Evolutionary conservation across 2,888 invertebrate species (phyloP), one percentile per base, ranked within the genome.

Genomic region (Synergus japonicus): DNA sequence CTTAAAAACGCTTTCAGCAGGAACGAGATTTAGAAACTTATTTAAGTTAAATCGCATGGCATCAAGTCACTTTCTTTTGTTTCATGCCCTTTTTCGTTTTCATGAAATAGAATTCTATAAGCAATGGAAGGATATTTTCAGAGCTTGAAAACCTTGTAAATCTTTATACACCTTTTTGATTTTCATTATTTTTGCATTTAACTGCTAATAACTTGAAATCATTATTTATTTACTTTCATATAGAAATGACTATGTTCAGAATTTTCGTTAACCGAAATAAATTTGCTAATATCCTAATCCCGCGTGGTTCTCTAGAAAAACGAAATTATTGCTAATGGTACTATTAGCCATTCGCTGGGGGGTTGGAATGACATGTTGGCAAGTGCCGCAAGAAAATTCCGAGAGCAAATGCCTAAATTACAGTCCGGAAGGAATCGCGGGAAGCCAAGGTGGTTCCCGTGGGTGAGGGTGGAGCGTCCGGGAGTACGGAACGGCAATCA

Each of bases 401-500:
- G 15, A 41, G 76, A 78, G 65, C 69, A 78, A 81, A 81, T 81
- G 78, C 81, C 78, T 79, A 80, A 78, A 84, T 69, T 69, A 83
- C 82, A 79, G 80, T 78, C 77, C 67, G 78, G 37, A 44, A 79
- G 66, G 46, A 66, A 82, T 77, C 80, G 77, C 79, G 77, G 79
- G 82, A 82, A 81, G 46, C 77, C 83, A 76, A 81, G 86, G 86
- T 83, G 82, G 83, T 81, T 86, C 85, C 85, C 85, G 83, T 82
- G 82, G 82, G 82, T 79, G 84, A 83, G 82, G 84, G 83, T 84
- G 65, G 13, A 67, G 43, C 73, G 76, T 77, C 49, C 76, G 65
- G 77, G 64, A 63, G 76, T 15, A 82, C 80, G 84, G 85, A 82
- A 85, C 84, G 84, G 88, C 87, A 88, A 89, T 90, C 89, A 87